Percentiles rank a stretch among this genome's conserved stretches.
Conservation (phyloP, 2,113 vertebrate genomes). For the Caranx ignobilis region DNA sequence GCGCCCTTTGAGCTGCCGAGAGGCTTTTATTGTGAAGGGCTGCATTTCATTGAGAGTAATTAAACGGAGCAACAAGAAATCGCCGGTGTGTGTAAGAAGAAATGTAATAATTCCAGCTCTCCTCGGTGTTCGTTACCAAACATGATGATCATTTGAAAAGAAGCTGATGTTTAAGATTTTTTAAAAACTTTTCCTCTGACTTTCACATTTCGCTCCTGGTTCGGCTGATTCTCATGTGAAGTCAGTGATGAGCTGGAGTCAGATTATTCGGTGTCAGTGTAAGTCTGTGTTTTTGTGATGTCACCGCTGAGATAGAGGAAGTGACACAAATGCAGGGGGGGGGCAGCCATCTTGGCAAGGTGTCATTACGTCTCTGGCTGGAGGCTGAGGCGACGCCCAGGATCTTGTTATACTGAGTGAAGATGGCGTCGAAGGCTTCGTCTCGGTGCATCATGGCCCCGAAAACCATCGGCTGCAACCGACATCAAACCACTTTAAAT, state of each 20-base stretch:
- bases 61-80: not conserved
- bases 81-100: not conserved
- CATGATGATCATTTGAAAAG: not conserved
- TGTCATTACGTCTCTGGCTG: slow-evolving; percentile 85
- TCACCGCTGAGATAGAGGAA: not conserved
- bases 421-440: slow-evolving; percentile 96
- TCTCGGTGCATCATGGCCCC: slow-evolving; percentile 98
- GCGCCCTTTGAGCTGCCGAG: no score
- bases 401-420: slow-evolving; percentile 89
- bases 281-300: not conserved
- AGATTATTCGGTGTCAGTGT: not conserved
- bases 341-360: not conserved
- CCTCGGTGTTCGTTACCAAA: not conserved
- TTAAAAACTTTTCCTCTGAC: no score
- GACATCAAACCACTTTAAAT: no score
- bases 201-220: not conserved
- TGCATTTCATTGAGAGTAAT: not conserved
- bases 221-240: not conserved
- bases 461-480: slow-evolving; percentile 93
- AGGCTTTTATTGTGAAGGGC: not conserved
- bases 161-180: not conserved
- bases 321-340: not conserved
- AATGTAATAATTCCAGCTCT: not conserved
- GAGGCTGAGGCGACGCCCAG: slow-evolving; percentile 69
- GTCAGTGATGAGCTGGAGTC: not conserved